A percentile compares a stretch with the other conserved stretches of the same genome.
These are phyloP conservation scores for Leptodirus hochenwartii DNA, from an alignment of 2,888 invertebrate species.

Conservation along the genomic window DNA sequence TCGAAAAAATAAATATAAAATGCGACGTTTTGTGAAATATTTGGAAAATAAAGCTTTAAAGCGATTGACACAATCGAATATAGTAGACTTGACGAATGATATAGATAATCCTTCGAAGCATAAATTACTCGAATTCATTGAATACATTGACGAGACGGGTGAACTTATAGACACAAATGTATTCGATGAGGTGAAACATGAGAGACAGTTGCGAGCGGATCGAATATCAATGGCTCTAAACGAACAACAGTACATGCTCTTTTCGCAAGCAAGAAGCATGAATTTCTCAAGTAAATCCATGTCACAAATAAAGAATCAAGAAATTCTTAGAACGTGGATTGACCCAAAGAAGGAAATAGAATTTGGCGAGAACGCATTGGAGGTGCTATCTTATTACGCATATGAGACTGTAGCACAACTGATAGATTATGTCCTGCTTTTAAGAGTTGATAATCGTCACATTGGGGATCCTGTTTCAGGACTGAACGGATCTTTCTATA, in stretches of 20 bases:
- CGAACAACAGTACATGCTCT: conserved; percentile 51
- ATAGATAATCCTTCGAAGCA: conserved; percentile 29
- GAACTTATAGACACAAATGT: conserved; percentile 33
- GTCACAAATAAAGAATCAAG: conserved; percentile 17
- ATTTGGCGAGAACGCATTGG: conserved; percentile 44
- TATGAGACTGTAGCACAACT: conserved; percentile 84
- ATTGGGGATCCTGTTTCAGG: conserved; percentile 53
- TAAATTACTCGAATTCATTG: conserved; percentile 32
- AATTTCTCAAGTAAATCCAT: conserved; percentile 37
- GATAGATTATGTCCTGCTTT: conserved; percentile 65
- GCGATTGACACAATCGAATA: conserved; percentile 17
- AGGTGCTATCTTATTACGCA: conserved; percentile 68
- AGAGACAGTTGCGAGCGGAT: conserved; percentile 41
- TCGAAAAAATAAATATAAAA: conserved; percentile 60
- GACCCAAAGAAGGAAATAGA: conserved; percentile 42
- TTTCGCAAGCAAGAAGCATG: conserved; percentile 56
- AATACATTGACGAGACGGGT: conserved; percentile 35
- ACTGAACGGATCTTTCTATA: conserved; percentile 44
- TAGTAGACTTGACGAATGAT: conserved; percentile 19
- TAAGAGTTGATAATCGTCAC: conserved; percentile 56
- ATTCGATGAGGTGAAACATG: conserved; percentile 36
- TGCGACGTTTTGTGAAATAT: conserved; percentile 59
- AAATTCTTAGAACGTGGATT: conserved; percentile 42
- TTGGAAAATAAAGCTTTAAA: conserved; percentile 38
- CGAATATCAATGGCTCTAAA: conserved; percentile 36